These are phyloP conservation scores for Melospiza melodia DNA, from an alignment of 2,113 vertebrate genomes.

Conservation along the genomic window DNA sequence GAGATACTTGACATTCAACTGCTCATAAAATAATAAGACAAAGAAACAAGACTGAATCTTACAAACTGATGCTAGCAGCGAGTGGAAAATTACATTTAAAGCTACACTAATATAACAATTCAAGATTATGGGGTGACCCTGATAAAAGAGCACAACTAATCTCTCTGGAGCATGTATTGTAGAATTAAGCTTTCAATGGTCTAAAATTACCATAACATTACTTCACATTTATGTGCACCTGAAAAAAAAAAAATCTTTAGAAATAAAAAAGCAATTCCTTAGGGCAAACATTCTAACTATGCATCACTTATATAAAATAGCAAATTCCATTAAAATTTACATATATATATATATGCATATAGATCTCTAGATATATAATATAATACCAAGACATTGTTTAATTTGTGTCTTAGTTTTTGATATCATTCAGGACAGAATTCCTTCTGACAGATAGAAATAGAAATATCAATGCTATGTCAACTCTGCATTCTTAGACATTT, in stretches of 20 bases:
- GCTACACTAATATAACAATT: not conserved
- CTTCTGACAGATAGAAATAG: not conserved
- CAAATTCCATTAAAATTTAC: not conserved
- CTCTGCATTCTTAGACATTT: not conserved
- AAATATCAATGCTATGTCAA: not conserved
- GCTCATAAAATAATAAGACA: constrained; percentile 10
- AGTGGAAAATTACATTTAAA: constrained; percentile 1
- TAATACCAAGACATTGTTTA: not conserved
- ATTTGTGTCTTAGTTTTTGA: not conserved
- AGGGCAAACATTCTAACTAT: not conserved
- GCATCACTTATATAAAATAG: not conserved
- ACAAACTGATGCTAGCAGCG: not conserved
- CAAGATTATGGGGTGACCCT: not conserved
- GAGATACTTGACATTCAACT: constrained; percentile 29
- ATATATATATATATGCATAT: not conserved
- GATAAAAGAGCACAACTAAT: not conserved
- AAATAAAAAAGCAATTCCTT: not conserved
- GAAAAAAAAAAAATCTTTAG: not conserved
- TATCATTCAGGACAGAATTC: not conserved
- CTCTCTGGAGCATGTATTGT: not conserved
- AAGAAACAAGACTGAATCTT: not conserved
- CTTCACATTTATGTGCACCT: not conserved
- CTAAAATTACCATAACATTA: not conserved
- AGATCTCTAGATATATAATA: not conserved
- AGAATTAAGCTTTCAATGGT: not conserved